Conservation (phyloP, 2,888 invertebrate species). For the Gastracanthus pulcherrimus region DNA sequence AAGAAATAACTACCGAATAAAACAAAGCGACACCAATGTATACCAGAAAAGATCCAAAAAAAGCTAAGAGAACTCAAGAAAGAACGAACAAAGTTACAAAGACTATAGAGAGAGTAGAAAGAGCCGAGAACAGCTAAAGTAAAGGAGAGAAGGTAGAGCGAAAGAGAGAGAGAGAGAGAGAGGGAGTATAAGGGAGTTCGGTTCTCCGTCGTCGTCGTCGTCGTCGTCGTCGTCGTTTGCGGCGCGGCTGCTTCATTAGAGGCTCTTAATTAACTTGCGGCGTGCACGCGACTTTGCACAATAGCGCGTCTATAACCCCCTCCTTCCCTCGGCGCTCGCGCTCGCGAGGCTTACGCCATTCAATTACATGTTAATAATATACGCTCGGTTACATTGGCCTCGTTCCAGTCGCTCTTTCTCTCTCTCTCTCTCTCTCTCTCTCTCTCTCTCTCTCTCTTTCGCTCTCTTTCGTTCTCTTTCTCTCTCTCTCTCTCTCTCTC, state of each 20-base stretch:
- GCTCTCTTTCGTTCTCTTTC: too few relatives aligned
- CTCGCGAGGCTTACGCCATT: constrained; percentile 69
- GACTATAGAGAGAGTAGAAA: background rate
- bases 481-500: too few relatives aligned
- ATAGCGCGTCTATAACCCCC: constrained; percentile 61
- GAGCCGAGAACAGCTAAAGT: too few relatives aligned
- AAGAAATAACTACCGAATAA: background rate
- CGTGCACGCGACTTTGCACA: constrained; percentile 72
- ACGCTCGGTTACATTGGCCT: constrained; percentile 70
- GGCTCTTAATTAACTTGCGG: constrained; percentile 77
- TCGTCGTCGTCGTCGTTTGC: constrained; percentile 70
- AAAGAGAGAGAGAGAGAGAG: background rate
- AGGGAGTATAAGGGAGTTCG: constrained; percentile 2
- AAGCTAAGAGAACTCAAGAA: background rate
- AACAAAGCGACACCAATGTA: background rate
- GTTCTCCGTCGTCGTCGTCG: constrained; percentile 12
- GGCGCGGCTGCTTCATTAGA: constrained; percentile 76
- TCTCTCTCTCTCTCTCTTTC: too few relatives aligned
- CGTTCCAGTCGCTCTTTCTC: constrained; percentile 58
- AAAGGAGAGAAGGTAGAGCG: background rate
- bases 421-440: too few relatives aligned
- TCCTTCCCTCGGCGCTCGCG: too few relatives aligned
- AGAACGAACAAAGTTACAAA: background rate
- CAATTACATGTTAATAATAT: constrained; percentile 77
- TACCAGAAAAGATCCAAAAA: background rate